Evolutionary conservation across 2,888 invertebrate species (phyloP), one percentile per base, ranked within the genome.

Genomic region (Maniola hyperantus): DNA sequence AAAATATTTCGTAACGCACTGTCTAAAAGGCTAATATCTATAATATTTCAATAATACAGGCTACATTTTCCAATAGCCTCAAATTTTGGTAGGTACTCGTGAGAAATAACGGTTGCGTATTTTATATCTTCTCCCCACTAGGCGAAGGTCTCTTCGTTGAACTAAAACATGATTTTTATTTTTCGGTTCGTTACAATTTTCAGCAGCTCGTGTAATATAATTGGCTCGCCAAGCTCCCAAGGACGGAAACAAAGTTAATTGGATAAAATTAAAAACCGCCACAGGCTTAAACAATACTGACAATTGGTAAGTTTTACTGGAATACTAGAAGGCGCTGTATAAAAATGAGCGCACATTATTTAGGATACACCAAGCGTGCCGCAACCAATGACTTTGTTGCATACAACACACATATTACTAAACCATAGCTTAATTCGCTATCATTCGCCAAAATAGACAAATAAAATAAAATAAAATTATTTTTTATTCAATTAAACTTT

Each of bases 191-290:
- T 77, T 75, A 77, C 76, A 77, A 74, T 66, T 61, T 64, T 61
- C 53, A 51, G 36, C 48, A 55, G 77, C 75, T 78, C 75, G 75
- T 73, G 74, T 81, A 77, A 82, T 84, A 78, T 84, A 87, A 86
- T 86, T 86, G 82, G 82, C 77, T 82, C 74, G 73, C 77, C 76
- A 64, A 76, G 72, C 77, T 78, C 77, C 78, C 74, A 75, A 79
- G 79, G 79, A 81, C 76, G 75, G 81, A 76, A 83, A 82, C 82
- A 79, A 84, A 82, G 80, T 84, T 85, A 87, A 87, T 87, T 87
- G 84, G 82, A 77, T 80, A 82, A 84, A 87, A 85, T 86, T 84
- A 86, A 83, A 86, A 83, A 82, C 65, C 39, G 51, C 57, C 61
- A 36, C 33, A 13, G 46, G 51, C 59, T 66, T 46, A 15, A 61